phyloP scores from a whole-genome alignment of 2,113 vertebrate species.

The Cyphomyrus discorhynchus region DNA sequence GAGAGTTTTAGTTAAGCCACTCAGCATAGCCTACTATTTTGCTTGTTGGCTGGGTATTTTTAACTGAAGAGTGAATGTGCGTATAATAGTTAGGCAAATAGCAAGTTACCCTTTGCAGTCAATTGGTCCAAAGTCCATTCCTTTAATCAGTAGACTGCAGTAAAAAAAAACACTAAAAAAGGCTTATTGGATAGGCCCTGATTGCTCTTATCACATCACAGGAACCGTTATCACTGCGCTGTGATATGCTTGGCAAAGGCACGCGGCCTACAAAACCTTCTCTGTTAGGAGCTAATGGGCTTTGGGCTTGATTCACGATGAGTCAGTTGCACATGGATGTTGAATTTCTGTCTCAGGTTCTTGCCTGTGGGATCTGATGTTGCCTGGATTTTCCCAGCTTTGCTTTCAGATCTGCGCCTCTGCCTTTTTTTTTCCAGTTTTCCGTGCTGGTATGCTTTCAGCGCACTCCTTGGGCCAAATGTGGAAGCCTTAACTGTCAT shows the following conservation, averaged over 20 bases:
- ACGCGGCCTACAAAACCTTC: not conserved
- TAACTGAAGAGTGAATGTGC: not conserved
- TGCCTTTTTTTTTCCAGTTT: not conserved
- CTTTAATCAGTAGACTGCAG: not conserved
- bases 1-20: not conserved
- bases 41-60: not conserved
- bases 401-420: not conserved
- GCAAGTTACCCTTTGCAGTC: not conserved
- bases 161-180: not conserved
- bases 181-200: not conserved
- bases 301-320: not conserved
- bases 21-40: not conserved
- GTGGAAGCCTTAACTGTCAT: not conserved
- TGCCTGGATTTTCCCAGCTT: not conserved
- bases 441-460: not conserved
- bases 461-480: not conserved
- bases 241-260: not conserved
- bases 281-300: constrained; percentile 11
- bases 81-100: not conserved
- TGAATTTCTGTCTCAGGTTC: not conserved
- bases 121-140: not conserved
- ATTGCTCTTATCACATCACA: not conserved
- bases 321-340: not conserved
- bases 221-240: not conserved
- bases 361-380: not conserved